These are phyloP conservation scores for Luperina testacea DNA, from an alignment of 2,888 invertebrate species.

Conservation along the genomic window DNA sequence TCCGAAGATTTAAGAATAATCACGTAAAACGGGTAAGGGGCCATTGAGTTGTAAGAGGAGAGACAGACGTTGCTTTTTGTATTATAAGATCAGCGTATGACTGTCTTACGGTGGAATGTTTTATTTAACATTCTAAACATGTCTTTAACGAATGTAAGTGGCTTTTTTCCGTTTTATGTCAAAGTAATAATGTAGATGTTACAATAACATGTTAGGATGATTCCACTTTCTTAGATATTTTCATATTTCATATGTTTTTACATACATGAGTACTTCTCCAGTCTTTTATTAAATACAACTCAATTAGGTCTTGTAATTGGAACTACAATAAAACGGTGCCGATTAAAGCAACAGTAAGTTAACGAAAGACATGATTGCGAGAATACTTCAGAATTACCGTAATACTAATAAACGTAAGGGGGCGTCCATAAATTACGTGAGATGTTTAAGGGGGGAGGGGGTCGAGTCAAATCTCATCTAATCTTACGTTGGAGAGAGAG, in stretches of 20 bases:
- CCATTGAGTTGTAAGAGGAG: too few relatives aligned
- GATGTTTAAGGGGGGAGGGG: too few relatives aligned
- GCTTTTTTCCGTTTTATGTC: neutral
- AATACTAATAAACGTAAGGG: too few relatives aligned
- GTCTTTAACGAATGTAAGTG: neutral
- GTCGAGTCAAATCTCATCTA: too few relatives aligned
- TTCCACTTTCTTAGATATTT: neutral
- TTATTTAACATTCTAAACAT: neutral
- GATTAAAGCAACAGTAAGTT: neutral
- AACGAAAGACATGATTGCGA: neutral
- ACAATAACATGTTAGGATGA: neutral
- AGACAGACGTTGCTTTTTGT: too few relatives aligned
- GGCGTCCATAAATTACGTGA: too few relatives aligned
- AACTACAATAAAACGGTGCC: neutral
- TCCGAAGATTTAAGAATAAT: neutral
- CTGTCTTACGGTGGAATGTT: neutral
- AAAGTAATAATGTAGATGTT: neutral
- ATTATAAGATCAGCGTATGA: neutral
- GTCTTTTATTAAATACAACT: neutral
- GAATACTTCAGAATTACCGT: neutral
- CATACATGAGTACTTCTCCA: neutral
- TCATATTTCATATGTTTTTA: too few relatives aligned
- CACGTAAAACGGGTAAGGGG: too few relatives aligned
- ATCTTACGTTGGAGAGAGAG: too few relatives aligned
- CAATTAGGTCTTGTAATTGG: neutral